These are phyloP conservation scores for Oreochromis niloticus DNA, from an alignment of 2,113 vertebrate species.

Conservation along the genomic window DNA sequence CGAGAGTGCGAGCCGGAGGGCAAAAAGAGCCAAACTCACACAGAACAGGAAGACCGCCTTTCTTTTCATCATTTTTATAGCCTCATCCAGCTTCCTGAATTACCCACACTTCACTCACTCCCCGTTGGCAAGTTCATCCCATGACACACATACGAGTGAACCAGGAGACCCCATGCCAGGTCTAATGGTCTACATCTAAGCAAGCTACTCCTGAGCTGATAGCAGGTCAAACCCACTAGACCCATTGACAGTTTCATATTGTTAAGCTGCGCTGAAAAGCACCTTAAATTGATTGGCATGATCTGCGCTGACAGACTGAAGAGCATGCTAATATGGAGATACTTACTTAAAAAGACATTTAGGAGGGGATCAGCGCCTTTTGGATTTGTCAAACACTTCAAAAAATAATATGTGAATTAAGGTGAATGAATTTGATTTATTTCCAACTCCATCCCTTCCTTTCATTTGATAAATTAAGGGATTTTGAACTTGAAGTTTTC, in stretches of 20 bases:
- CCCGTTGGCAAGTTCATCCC: slow-evolving; percentile 32
- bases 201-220: slow-evolving; percentile 8
- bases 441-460: background rate
- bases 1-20: slow-evolving; percentile 38
- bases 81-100: slow-evolving; percentile 57
- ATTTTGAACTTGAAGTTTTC: background rate
- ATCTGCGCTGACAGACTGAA: background rate
- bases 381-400: background rate
- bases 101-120: slow-evolving; percentile 27
- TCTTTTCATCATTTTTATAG: slow-evolving; percentile 74
- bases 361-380: background rate
- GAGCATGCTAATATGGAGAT: background rate
- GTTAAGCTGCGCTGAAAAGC: background rate
- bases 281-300: background rate
- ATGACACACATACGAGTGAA: slow-evolving; percentile 23
- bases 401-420: background rate
- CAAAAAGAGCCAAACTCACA: slow-evolving; percentile 28
- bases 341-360: background rate
- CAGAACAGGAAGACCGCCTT: slow-evolving; percentile 51
- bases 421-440: fast-evolving
- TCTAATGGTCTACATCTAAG: slow-evolving; percentile 24
- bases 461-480: background rate
- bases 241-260: background rate
- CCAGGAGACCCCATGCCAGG: slow-evolving; percentile 24
- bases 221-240: slow-evolving; percentile 23